Evolutionary conservation across 2,113 vertebrate genomes (phyloP), one percentile per base, ranked within the genome.

Genomic region (Anoplopoma fimbria): DNA sequence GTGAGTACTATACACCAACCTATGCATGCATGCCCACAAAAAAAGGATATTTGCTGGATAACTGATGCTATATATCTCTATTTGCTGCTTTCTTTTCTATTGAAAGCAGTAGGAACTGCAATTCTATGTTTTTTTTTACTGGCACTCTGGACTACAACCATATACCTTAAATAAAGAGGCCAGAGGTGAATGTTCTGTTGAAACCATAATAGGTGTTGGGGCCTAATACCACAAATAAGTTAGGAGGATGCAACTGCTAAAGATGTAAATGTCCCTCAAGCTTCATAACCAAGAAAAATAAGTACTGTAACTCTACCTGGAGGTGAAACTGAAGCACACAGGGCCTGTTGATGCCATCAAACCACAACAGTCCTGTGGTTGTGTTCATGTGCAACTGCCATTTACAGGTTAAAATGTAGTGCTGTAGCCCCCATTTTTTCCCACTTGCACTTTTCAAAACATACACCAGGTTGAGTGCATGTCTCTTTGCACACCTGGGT

Each of bases 1-100:
- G 98, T 99, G 95, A 98, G 98, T 97, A 31, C 1, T 3, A 40
- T 27, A 53, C 29, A 58, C 27, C 1, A 4, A 45, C n/a, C n/a
- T 38, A 40, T 27, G 8, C 31, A 27, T 15, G 23, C 15, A 67
- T 64, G 53, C 25, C 8, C 53, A 47, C 19, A 51, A 21, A 19
- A 34, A 61, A 19, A 19, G 15, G 29, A 33, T 23, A 49, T 51
- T 19, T 49, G 49, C 23, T 47, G 4, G 14, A 45, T 19, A 45
- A 45, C 42, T 45, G 4, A 45, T 51, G 49, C 49, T 13, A 55
- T 55, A 25, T 6, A 64, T 60, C 9, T 36, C 29, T 63, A 10
- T 51, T 53, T 68, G 61, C n/a, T 55, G 36, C n/a, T 68, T 62
- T 5, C 12, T 63, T 55, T 25, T 58, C 51, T 23, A 7, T 25